phyloP scores from a whole-genome alignment of 2,888 invertebrate genomes.

The Noctua fimbriata region DNA sequence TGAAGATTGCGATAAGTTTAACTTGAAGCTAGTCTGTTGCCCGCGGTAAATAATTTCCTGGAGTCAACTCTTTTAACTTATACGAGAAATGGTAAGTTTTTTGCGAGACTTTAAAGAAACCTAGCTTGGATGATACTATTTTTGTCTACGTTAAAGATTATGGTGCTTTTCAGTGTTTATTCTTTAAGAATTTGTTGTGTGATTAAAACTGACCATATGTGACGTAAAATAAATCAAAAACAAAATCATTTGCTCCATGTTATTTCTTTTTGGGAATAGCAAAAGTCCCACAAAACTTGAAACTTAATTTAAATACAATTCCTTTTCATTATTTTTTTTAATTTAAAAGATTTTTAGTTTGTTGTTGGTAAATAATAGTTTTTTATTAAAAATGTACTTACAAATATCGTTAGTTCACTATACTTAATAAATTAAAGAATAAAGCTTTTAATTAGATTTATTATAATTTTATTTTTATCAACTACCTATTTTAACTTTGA shows the following conservation, averaged over 20 bases:
- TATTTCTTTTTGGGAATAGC: neutral
- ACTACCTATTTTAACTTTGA: too few relatives aligned
- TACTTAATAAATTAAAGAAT: too few relatives aligned
- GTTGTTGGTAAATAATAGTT: too few relatives aligned
- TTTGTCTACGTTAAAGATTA: neutral
- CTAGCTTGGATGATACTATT: slow-evolving; percentile 6
- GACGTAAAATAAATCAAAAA: neutral
- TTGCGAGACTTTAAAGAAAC: slow-evolving; percentile 28
- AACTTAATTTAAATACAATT: too few relatives aligned
- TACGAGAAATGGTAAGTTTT: slow-evolving; percentile 37
- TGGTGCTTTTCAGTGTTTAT: neutral
- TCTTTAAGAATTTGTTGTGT: neutral
- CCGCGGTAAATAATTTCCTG: slow-evolving; percentile 54
- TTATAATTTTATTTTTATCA: too few relatives aligned
- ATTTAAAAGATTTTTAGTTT: too few relatives aligned
- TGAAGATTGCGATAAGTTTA: slow-evolving; percentile 53
- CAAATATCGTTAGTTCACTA: too few relatives aligned
- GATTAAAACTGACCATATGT: neutral
- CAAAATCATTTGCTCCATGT: neutral
- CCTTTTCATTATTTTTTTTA: too few relatives aligned
- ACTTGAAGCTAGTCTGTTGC: slow-evolving; percentile 43
- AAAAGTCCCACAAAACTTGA: neutral
- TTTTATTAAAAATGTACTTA: too few relatives aligned
- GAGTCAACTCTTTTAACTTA: slow-evolving; percentile 46
- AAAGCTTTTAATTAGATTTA: too few relatives aligned